Base-by-base conservation (phyloP, 2,797 vertebrate genomes). In the Leucoraja ocellata region DNA sequence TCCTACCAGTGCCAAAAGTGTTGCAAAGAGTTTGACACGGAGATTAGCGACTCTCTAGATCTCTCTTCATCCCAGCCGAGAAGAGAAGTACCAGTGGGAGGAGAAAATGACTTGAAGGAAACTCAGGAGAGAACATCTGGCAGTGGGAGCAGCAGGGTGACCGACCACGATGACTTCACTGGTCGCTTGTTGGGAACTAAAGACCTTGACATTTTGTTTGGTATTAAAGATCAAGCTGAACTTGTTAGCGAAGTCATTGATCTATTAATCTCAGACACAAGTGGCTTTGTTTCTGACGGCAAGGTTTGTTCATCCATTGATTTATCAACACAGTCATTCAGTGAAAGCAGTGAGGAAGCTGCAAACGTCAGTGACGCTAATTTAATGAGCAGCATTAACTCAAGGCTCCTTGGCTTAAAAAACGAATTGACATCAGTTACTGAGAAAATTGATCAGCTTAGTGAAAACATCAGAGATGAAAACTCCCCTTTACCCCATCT, bases 171-270 rank as follows among this genome's bases (percentile, higher is more conserved):
- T 91, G 95, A 95, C 0, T 93, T 95, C 0, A 95, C 94, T 90
- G 94, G 96, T 74, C 96, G 95, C 90, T 95, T 97, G 94, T 95
- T 97, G 94, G 97, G 96, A 94, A 94, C 96, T 93, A 97, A 98
- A 95, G 98, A 99, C 95, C 96, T 96, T 1, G 97, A 98, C 94
- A 96, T 94, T n/a, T 96, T 99, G 94, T 95, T 98, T 28, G 97
- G 97, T 93, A 96, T 99, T 94, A 96, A 97, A 94, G 98, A 99
- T 94, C 98, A 99, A 96, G 98, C 98, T 0, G 96, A 95, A 0
- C 96, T 99, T 76, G 97, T 99, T 96, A 98, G 96, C 95, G 98
- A 98, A 93, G 98, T 98, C 0, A 99, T 99, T 6, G 98, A 98
- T 14, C 95, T 99, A 78, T 95, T 99, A 94, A 98, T 97, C 93